Percentiles rank a stretch among this genome's conserved stretches.
These are phyloP conservation scores for Speoplatyrhinus poulsoni DNA, from an alignment of 2,113 vertebrate genomes.

Conservation along the genomic window DNA sequence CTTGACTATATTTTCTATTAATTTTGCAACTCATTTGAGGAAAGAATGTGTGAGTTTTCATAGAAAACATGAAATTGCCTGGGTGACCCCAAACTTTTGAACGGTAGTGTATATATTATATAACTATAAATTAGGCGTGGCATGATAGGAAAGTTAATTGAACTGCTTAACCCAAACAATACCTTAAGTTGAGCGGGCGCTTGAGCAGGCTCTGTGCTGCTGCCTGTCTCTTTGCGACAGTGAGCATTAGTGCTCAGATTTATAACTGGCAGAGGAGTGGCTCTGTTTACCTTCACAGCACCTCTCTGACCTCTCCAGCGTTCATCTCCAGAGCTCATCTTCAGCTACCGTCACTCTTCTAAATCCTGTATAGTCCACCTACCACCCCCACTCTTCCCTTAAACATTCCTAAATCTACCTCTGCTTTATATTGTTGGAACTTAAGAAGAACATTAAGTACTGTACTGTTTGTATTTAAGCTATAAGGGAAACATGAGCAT, in stretches of 20 bases:
- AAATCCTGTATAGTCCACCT: conserved; percentile 1
- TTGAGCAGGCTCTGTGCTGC: conserved; percentile 46
- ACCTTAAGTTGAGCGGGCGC: conserved; percentile 42
- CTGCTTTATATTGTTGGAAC: not conserved
- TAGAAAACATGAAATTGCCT: no score
- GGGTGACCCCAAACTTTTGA: no score
- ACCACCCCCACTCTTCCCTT: not conserved
- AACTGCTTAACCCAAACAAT: conserved; percentile 37
- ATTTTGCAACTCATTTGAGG: no score
- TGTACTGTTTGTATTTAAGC: not conserved
- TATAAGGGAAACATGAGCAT: conserved; percentile 50
- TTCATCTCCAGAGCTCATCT: conserved; percentile 15
- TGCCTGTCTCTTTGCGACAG: conserved; percentile 55
- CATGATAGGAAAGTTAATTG: not conserved
- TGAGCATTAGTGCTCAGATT: conserved; percentile 62
- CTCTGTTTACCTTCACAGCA: conserved; percentile 52
- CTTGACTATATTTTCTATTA: no score
- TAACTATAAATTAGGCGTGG: no score
- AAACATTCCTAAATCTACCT: not conserved
- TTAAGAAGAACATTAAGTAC: conserved; percentile 2
- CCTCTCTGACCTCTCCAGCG: conserved; percentile 36
- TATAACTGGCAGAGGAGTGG: conserved; percentile 48
- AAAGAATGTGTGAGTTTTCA: no score
- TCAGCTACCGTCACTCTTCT: not conserved
- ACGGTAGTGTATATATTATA: no score